Percentiles rank a stretch among this genome's conserved stretches.
phyloP scores from a whole-genome alignment of 2,797 vertebrate genomes.

The Chelidonichthys spinosus region DNA sequence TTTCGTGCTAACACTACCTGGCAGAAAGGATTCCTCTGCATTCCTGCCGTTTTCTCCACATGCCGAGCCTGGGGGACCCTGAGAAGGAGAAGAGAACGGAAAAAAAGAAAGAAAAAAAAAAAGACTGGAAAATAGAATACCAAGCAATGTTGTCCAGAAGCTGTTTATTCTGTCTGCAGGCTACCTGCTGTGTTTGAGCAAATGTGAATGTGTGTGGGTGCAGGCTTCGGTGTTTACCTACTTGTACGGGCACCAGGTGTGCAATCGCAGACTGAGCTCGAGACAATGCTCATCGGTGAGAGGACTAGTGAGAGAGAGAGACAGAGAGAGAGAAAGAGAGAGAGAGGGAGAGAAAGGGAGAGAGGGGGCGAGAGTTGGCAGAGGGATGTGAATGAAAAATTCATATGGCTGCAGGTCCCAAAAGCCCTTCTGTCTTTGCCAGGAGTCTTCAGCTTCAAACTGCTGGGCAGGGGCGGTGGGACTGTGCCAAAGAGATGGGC shows the following conservation, averaged over 20 bases:
- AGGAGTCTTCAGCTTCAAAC: constrained; percentile 77
- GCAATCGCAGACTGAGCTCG: constrained; percentile 55
- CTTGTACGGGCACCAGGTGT: constrained; percentile 69
- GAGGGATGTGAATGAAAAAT: constrained; percentile 81
- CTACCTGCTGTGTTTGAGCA: constrained; percentile 62
- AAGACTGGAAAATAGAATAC: constrained; percentile 55
- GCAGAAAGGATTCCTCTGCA: constrained; percentile 51
- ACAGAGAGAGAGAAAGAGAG: constrained; percentile 12
- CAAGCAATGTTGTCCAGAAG: constrained; percentile 55
- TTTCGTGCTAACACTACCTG: constrained; percentile 13
- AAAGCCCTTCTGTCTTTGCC: constrained; percentile 81
- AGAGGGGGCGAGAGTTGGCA: constrained; percentile 55
- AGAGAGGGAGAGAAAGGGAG: constrained; percentile 4
- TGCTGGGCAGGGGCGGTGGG: constrained; percentile 67
- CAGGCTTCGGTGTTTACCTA: background rate
- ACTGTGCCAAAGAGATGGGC: constrained; percentile 64
- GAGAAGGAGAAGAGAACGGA: constrained; percentile 36
- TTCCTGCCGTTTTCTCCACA: constrained; percentile 49
- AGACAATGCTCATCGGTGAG: constrained; percentile 65
- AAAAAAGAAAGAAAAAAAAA: constrained; percentile 6
- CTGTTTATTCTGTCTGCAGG: constrained; percentile 71
- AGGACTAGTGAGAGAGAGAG: constrained; percentile 30
- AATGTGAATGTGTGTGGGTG: constrained; percentile 44
- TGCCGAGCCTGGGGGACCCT: constrained; percentile 42
- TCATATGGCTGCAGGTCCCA: constrained; percentile 78